Conservation (phyloP, 2,888 invertebrate species). For the Oscheius onirici region DNA sequence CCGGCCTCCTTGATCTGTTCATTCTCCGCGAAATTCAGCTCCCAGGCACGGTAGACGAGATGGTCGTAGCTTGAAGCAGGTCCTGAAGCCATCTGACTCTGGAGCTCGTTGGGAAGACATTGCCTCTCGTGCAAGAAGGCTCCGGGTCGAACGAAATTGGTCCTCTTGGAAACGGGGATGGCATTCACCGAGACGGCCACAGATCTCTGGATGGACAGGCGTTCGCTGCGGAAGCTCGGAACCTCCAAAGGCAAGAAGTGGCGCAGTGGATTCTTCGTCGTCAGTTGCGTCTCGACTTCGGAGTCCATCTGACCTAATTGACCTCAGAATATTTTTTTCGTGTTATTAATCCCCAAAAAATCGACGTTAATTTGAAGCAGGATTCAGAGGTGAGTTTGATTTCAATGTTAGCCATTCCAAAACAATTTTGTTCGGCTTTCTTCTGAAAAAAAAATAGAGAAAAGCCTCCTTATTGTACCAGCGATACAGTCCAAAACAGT, state of each 20-base stretch:
- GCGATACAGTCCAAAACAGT: no score
- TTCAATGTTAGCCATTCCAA: no score
- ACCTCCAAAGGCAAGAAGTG: constrained; percentile 4
- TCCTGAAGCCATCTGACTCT: neutral
- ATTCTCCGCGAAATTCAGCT: neutral
- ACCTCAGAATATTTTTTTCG: no score
- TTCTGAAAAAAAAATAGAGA: no score
- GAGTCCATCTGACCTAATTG: neutral
- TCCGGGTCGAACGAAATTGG: neutral
- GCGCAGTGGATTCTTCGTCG: neutral
- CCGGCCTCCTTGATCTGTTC: neutral
- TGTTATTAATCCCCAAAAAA: no score
- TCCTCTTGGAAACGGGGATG: no score
- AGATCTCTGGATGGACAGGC: neutral
- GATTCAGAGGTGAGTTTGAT: no score
- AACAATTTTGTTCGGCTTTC: no score
- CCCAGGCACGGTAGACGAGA: constrained; percentile 5
- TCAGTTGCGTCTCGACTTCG: neutral
- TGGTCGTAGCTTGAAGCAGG: neutral
- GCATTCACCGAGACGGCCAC: neutral
- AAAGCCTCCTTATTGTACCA: no score
- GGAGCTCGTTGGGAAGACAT: neutral
- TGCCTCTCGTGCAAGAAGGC: neutral
- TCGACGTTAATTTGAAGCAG: no score
- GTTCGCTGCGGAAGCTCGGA: constrained; percentile 1